phyloP scores from a whole-genome alignment of 2,797 vertebrate genomes.

The Morus bassanus region DNA sequence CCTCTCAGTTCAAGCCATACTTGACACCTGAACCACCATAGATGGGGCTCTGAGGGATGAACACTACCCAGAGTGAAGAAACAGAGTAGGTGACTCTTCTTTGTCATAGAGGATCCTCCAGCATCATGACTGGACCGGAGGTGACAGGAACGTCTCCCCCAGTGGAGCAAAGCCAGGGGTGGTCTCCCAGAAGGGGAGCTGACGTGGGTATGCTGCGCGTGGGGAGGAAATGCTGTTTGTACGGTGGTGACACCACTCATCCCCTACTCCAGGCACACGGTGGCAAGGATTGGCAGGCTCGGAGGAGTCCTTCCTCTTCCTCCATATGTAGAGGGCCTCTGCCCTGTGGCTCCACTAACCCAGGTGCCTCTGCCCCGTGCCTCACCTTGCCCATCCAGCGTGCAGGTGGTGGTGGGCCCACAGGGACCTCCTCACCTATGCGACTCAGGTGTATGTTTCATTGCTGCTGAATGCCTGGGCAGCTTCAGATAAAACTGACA shows the following conservation, averaged over 20 bases:
- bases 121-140: background rate
- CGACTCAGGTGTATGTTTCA: rapidly evolving
- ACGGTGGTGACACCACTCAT: rapidly evolving
- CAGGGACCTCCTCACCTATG: background rate
- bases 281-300: background rate
- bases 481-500: background rate
- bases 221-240: rapidly evolving
- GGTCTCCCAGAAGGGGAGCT: background rate
- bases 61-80: background rate
- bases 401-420: background rate
- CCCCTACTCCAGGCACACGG: rapidly evolving
- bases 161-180: rapidly evolving
- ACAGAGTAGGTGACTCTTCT: background rate
- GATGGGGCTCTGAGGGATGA: background rate
- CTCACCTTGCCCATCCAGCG: rapidly evolving
- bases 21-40: background rate
- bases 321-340: background rate
- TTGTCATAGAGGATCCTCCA: background rate
- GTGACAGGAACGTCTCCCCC: background rate
- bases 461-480: background rate
- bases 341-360: background rate
- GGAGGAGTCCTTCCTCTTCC: background rate
- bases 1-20: background rate
- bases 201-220: rapidly evolving
- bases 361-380: background rate